Conservation (phyloP, 2,113 vertebrate species). For the Brachyhypopomus occidentalis region DNA sequence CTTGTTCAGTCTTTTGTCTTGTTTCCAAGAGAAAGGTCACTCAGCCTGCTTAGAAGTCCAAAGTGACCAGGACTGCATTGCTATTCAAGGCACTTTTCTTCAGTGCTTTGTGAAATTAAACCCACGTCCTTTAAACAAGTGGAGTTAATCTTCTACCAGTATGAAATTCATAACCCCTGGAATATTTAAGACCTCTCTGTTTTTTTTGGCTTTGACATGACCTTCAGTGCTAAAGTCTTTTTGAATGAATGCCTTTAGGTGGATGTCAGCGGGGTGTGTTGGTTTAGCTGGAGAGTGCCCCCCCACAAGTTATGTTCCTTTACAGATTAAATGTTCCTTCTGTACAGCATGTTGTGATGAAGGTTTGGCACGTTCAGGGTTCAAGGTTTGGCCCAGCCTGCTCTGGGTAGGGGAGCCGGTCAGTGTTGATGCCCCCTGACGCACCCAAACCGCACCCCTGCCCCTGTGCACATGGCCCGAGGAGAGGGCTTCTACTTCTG, state of each 20-base stretch:
- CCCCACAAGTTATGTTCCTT: constrained; percentile 44
- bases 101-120: neutral
- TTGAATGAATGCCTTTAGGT: constrained; percentile 5
- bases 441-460: constrained; percentile 48
- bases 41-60: neutral
- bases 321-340: constrained; percentile 52
- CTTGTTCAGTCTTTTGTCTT: neutral
- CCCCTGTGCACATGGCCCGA: constrained; percentile 66
- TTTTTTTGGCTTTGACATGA: neutral
- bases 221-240: constrained; percentile 13
- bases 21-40: neutral
- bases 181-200: constrained; percentile 24
- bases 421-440: constrained; percentile 51
- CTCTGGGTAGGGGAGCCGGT: constrained; percentile 33
- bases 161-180: constrained; percentile 12
- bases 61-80: neutral
- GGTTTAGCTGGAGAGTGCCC: constrained; percentile 33
- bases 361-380: neutral
- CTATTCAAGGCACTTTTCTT: neutral
- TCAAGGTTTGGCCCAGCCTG: no score
- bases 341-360: neutral
- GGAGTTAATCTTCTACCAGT: constrained; percentile 9
- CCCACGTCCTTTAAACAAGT: neutral
- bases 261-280: constrained; percentile 11
- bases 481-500: constrained; percentile 51